Evolutionary conservation across 2,888 invertebrate genomes (phyloP).

Genomic region (Pristionchus arcanus): DNA sequence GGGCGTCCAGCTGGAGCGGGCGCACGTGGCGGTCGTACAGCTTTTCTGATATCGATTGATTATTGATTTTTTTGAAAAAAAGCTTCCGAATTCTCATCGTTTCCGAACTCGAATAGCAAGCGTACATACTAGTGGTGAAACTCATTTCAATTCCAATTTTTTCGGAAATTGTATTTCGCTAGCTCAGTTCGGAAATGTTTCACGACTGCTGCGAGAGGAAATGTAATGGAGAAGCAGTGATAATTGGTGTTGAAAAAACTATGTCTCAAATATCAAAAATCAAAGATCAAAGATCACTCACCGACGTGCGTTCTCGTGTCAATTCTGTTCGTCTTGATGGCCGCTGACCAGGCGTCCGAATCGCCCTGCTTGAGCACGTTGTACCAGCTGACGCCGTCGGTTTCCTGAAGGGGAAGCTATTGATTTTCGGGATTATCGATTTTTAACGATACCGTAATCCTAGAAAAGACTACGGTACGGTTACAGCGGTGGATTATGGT

Average conservation of each 20-base stretch:
- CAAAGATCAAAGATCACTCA: not conserved
- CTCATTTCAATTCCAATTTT: not conserved
- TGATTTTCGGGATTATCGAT: not conserved
- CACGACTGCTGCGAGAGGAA: not conserved
- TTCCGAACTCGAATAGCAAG: not conserved
- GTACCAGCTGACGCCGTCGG: conserved; percentile 88
- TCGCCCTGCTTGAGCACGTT: conserved; percentile 84
- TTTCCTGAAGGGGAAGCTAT: conserved; percentile 76
- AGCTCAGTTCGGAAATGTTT: not conserved
- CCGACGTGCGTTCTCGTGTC: conserved; percentile 18
- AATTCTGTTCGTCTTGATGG: conserved; percentile 31
- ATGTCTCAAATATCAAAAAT: too few relatives aligned
- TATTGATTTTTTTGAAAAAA: not conserved
- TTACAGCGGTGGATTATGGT: too few relatives aligned
- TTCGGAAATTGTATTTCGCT: too few relatives aligned
- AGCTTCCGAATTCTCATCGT: too few relatives aligned
- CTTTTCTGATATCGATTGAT: conserved; percentile 57
- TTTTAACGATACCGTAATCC: not conserved
- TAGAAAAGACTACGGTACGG: not conserved
- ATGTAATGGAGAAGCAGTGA: not conserved
- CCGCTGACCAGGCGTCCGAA: conserved; percentile 68
- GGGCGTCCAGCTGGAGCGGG: conserved; percentile 63
- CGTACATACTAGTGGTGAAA: not conserved
- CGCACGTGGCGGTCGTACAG: conserved; percentile 70
- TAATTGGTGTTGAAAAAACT: too few relatives aligned